Percentiles rank a stretch among this genome's conserved stretches.
phyloP scores from a whole-genome alignment of 2,888 invertebrate species.

The Cordilura impudica region DNA sequence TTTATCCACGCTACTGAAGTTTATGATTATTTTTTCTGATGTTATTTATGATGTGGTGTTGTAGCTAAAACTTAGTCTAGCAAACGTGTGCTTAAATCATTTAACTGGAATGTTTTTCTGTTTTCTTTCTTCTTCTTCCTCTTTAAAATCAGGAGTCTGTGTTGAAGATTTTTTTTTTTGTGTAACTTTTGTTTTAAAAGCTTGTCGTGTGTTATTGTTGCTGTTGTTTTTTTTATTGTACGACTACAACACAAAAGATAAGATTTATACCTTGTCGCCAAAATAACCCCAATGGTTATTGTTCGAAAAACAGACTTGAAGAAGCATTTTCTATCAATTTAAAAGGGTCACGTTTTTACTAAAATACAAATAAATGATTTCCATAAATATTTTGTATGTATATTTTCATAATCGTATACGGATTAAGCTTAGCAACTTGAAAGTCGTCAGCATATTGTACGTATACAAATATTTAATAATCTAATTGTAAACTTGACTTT shows the following conservation, averaged over 20 bases:
- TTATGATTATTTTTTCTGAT: slow-evolving; percentile 1
- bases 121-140: slow-evolving; percentile 11
- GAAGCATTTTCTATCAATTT: background rate
- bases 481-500: too few species aligned
- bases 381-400: background rate
- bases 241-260: slow-evolving; percentile 2
- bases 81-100: slow-evolving; percentile 32
- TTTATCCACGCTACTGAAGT: slow-evolving; percentile 11
- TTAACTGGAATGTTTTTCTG: slow-evolving; percentile 26
- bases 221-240: background rate
- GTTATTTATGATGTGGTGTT: background rate
- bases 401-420: background rate
- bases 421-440: too few species aligned
- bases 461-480: too few species aligned
- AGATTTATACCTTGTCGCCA: slow-evolving; percentile 31
- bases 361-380: background rate
- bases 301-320: background rate
- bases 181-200: slow-evolving; percentile 23
- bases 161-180: slow-evolving; percentile 17
- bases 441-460: too few species aligned
- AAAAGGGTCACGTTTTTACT: slow-evolving; percentile 11
- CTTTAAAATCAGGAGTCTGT: slow-evolving; percentile 23
- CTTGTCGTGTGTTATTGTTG: background rate
- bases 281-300: slow-evolving; percentile 15
- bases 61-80: slow-evolving; percentile 2